Evolutionary conservation across 2,797 vertebrate species (phyloP), one percentile per base, ranked within the genome.

Genomic region (Sebastiscus tertius): DNA sequence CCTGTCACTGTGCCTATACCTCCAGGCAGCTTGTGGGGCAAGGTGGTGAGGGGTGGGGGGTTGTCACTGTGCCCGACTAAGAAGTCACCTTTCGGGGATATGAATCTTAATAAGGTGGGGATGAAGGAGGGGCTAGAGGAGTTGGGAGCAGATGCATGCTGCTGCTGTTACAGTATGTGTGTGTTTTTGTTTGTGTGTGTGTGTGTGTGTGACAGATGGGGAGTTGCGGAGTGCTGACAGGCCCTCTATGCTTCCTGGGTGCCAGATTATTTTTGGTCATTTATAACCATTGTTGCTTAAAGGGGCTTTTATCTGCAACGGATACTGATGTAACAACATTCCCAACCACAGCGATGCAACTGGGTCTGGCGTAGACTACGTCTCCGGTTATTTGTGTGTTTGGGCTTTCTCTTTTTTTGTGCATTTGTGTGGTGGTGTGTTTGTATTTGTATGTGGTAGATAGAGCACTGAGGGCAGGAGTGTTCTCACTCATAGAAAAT

Each of bases 51-150:
- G 85, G 82, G 77, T 61, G 60, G 71, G 77, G 77, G 86, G 90
- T 94, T 96, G 96, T 96, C 95, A 96, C 93, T 36, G 80, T 93
- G 93, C 95, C 94, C 90, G 80, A 93, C 93, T 93, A 94, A 95
- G 92, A 95, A 96, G 95, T 96, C 96, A 96, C 96, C 95, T 96
- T 95, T 95, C 85, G 75, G 89, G 94, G 94, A 94, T 95, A 94
- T 95, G 95, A 96, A 96, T 96, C 93, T 94, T 96, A 96, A 96
- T 96, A 92, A 94, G 94, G 82, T 88, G 85, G 82, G 77, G 86
- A 84, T 77, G 85, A 84, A 65, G 11, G 68, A 22, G 77, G 77
- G 69, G 70, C 55, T 54, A 11, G 79, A 58, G 62, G 82, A 72
- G 86, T 72, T 65, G 79, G 75, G 65, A 83, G 85, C 87, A 87